A percentile compares a stretch with the other conserved stretches of the same genome.
Evolutionary conservation across 2,888 invertebrate genomes (phyloP).

Genomic region (Galerucella calmariensis): DNA sequence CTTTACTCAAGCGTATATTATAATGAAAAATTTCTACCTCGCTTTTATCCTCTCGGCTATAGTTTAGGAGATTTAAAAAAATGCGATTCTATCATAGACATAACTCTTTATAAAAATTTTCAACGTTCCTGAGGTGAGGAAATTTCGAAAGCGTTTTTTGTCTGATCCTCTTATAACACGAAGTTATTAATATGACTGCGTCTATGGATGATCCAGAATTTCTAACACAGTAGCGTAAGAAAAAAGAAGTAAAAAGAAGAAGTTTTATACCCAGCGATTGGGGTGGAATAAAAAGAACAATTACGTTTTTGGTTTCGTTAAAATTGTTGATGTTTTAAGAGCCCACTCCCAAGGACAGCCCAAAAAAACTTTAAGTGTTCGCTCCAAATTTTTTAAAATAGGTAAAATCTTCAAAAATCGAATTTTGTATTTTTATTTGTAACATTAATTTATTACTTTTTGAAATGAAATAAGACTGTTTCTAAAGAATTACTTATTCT

Average conservation of each 20-base stretch:
- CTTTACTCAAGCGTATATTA: not conserved
- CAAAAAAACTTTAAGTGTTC: no score
- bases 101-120: conserved; percentile 24
- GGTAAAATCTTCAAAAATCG: no score
- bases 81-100: conserved; percentile 5
- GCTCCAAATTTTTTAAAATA: no score
- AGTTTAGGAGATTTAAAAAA: conserved; percentile 3
- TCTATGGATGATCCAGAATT: conserved; percentile 27
- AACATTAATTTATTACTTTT: no score
- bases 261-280: no score
- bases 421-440: no score
- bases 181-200: conserved; percentile 40
- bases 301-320: no score
- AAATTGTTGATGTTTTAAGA: no score
- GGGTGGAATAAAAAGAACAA: no score
- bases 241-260: conserved; percentile 2
- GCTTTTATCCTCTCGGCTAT: not conserved
- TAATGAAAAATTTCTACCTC: not conserved
- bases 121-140: conserved; percentile 17
- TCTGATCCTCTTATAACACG: conserved; percentile 35
- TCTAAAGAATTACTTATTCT: no score
- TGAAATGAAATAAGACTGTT: no score
- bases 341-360: no score
- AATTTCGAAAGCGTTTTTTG: conserved; percentile 25
- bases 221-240: conserved; percentile 22